phyloP scores from a whole-genome alignment of 2,113 vertebrate species.

The Cettia cetti region DNA sequence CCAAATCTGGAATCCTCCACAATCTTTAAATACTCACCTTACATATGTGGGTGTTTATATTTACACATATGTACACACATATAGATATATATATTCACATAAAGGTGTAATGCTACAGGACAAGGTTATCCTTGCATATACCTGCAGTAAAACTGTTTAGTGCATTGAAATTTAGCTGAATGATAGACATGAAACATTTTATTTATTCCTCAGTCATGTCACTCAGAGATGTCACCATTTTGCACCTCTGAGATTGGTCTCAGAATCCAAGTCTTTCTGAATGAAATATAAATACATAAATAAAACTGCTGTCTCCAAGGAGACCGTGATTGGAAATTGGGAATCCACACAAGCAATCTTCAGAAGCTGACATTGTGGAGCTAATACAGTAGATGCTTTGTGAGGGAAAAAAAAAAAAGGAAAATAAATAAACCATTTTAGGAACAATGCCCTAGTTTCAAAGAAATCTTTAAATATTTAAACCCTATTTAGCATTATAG shows the following conservation, averaged over 20 bases:
- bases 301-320: slow-evolving; percentile 9
- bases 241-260: background rate
- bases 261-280: background rate
- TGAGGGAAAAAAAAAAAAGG: accelerated
- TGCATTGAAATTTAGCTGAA: background rate
- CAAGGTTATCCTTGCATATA: background rate
- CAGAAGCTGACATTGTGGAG: background rate
- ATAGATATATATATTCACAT: background rate
- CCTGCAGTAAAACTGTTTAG: background rate
- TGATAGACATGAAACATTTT: background rate
- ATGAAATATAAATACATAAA: background rate
- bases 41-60: no score
- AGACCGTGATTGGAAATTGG: background rate
- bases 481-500: background rate
- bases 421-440: background rate
- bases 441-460: background rate
- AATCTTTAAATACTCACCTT: background rate
- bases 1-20: background rate
- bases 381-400: background rate
- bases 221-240: background rate
- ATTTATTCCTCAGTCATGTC: background rate
- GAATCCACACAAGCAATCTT: background rate
- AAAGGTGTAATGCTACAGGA: background rate
- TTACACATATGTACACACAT: accelerated
- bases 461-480: background rate